Percentiles rank a stretch among this genome's conserved stretches.
phyloP scores from a whole-genome alignment of 2,113 vertebrate species.

The Tragulus kanchil region DNA sequence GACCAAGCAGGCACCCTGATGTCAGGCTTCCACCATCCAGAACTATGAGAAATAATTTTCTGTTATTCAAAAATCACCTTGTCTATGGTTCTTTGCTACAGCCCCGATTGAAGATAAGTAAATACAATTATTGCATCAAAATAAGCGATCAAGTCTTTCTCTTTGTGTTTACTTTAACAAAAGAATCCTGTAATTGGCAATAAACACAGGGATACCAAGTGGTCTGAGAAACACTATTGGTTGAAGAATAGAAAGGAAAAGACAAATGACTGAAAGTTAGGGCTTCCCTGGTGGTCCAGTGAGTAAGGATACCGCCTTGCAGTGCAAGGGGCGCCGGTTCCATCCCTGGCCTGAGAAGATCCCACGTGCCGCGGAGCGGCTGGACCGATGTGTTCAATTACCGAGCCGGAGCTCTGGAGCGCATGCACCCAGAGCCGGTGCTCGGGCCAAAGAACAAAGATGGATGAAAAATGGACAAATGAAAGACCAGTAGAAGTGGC shows the following conservation, averaged over 20 bases:
- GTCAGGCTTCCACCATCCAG: not conserved
- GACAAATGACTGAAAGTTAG: not conserved
- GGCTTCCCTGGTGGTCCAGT: too few species aligned
- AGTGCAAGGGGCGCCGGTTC: too few species aligned
- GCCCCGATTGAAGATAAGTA: not conserved
- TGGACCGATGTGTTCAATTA: too few species aligned
- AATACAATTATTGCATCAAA: not conserved
- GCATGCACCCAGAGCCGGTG: too few species aligned
- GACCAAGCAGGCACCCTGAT: not conserved
- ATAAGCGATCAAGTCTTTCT: slow-evolving; percentile 3
- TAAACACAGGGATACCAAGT: not conserved
- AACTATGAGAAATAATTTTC: not conserved
- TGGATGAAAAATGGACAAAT: too few species aligned
- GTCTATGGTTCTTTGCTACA: not conserved
- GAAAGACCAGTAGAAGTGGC: too few species aligned
- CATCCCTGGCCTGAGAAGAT: too few species aligned
- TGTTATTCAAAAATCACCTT: not conserved
- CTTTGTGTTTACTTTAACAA: slow-evolving; percentile 24
- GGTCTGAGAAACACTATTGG: not conserved
- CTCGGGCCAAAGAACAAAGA: too few species aligned
- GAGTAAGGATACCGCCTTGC: too few species aligned
- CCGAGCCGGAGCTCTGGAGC: too few species aligned
- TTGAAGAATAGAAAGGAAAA: slow-evolving; percentile 9
- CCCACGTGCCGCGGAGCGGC: too few species aligned
- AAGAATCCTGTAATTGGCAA: not conserved